Evolutionary conservation across 2,797 vertebrate genomes (phyloP), one percentile per base, ranked within the genome.

Genomic region (Pelochelys cantorii): DNA sequence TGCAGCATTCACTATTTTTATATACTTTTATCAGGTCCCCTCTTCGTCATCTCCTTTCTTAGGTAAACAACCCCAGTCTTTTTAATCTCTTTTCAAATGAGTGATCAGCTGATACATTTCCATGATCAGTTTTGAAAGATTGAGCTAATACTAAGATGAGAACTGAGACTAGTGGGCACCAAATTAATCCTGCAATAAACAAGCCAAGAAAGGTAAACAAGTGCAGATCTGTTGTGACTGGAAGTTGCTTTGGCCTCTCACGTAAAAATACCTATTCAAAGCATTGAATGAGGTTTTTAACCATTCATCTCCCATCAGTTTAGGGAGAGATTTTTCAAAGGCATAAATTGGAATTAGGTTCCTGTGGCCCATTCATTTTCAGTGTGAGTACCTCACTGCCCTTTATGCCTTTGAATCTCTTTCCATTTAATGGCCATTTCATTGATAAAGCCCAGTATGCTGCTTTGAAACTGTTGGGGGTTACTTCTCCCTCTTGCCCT

Each of bases 71-170:
- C 84, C 42, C 74, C 29, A 17, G 34, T 84, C 0, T 81, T 53
- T 92, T 62, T 29, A 17, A 31, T 84, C 0, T 79, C 55, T 91
- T 62, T 92, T 88, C 71, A 93, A 92, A 86, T 79, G 55, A 92
- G 34, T 92, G 83, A 94, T 86, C 22, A 81, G 7, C 22, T 90
- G 87, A 89, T 86, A 87, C 85, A 89, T 97, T 88, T 85, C 22
- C n/a, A 4, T 86, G 79, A 81, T 82, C 42, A 90, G 1, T 89
- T 94, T 93, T 83, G 65, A 74, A 94, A 95, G 89, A 78, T 60
- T 93, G 85, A 92, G 59, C 18, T 81, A 1, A 3, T 87, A 29
- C 34, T 89, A 37, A 42, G 57, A 89, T 48, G 56, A 80, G 48
- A 52, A 29, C 60, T 62, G 87, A 91, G 8, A 62, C 22, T 89